phyloP scores from a whole-genome alignment of 1,140 invertebrate species.

The Caenorhabditis brenneri region DNA sequence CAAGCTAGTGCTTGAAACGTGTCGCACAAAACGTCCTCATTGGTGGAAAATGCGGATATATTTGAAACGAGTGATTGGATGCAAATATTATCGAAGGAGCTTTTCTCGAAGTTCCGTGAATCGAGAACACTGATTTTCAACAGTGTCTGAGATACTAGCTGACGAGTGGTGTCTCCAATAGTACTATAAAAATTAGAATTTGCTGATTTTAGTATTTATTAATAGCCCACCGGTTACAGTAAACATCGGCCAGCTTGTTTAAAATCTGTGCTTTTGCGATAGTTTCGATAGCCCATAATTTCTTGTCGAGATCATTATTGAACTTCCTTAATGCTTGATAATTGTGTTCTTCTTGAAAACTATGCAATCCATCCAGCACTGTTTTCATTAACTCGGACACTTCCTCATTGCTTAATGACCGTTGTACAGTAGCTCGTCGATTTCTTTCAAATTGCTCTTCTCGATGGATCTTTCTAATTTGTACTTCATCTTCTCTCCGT shows the following conservation, averaged over 20 bases:
- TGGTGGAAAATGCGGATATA: not conserved
- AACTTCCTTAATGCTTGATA: not conserved
- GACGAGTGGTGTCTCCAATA: not conserved
- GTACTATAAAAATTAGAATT: not conserved
- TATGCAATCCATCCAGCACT: not conserved
- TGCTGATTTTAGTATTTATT: not conserved
- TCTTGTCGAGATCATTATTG: not conserved
- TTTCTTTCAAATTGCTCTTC: constrained; percentile 17
- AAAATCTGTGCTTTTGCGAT: not conserved
- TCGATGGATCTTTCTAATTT: not conserved
- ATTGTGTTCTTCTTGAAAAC: not conserved
- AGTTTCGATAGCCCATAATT: not conserved
- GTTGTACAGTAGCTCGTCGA: not conserved
- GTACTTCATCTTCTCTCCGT: not conserved
- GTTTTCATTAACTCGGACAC: not conserved
- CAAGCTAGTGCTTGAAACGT: not conserved
- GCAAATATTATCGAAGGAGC: not conserved
- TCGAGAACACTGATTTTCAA: not conserved
- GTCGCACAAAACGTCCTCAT: not conserved
- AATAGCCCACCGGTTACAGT: constrained; percentile 13
- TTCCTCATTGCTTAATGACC: not conserved
- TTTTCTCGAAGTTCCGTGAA: not conserved
- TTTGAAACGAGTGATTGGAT: not conserved
- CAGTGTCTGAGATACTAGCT: not conserved
- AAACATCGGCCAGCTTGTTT: not conserved